Conservation (phyloP, 2,888 invertebrate genomes). For the Eupithecia subfuscata region DNA sequence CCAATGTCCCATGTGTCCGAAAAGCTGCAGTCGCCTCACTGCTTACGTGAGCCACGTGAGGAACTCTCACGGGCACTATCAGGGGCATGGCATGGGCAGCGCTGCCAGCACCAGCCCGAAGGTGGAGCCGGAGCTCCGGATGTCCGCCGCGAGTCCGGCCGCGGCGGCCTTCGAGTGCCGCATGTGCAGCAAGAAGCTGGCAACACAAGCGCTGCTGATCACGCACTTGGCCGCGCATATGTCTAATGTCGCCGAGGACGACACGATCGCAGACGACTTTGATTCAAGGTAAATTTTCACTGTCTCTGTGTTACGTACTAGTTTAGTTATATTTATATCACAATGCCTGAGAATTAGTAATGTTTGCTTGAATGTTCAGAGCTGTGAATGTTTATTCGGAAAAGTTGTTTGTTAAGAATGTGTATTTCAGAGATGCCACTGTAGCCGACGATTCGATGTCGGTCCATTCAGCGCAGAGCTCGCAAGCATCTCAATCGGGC, state of each 20-base stretch:
- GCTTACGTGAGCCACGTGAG: slow-evolving; percentile 67
- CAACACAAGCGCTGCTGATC: slow-evolving; percentile 68
- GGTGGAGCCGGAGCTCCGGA: slow-evolving; percentile 2
- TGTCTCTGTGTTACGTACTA: not conserved
- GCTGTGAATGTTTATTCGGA: slow-evolving; percentile 12
- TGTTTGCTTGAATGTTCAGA: not conserved
- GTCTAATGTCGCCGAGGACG: slow-evolving; percentile 65
- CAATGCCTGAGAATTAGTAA: not conserved
- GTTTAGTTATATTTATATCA: not conserved
- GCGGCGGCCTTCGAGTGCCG: slow-evolving; percentile 60
- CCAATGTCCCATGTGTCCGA: slow-evolving; percentile 68
- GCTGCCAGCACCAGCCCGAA: slow-evolving; percentile 11
- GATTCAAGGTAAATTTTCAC: slow-evolving; percentile 59
- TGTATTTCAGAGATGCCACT: slow-evolving; percentile 62
- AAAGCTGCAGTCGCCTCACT: slow-evolving; percentile 54
- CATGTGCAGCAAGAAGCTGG: slow-evolving; percentile 68
- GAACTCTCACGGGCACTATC: slow-evolving; percentile 60
- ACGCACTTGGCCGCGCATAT: slow-evolving; percentile 75
- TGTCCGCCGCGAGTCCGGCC: not conserved
- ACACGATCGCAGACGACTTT: slow-evolving; percentile 41
- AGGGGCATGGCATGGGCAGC: slow-evolving; percentile 54
- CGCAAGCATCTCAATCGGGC: slow-evolving; percentile 44
- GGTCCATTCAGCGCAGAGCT: slow-evolving; percentile 57
- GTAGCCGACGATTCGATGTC: slow-evolving; percentile 60
- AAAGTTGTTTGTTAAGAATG: slow-evolving; percentile 25